Conservation (phyloP, 2,113 vertebrate genomes). For the Zeus faber region DNA sequence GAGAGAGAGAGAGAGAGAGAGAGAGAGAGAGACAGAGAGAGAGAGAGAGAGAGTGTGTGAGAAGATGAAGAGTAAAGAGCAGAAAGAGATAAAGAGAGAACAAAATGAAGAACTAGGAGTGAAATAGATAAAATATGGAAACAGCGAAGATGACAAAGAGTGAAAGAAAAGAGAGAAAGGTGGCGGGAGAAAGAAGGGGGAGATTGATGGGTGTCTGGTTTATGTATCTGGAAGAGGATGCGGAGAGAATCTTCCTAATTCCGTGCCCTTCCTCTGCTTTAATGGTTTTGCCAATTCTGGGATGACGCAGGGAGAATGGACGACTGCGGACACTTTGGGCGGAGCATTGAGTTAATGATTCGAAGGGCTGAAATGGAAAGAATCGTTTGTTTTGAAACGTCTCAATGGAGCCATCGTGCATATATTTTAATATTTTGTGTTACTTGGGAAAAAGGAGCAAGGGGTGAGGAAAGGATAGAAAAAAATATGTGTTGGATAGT, state of each 20-base stretch:
- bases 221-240: slow-evolving; percentile 52
- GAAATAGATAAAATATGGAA: slow-evolving; percentile 19
- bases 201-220: slow-evolving; percentile 56
- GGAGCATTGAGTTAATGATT: too few species aligned
- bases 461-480: too few species aligned
- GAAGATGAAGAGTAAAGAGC: background rate
- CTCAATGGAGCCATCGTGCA: too few species aligned
- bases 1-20: slow-evolving; percentile 2
- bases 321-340: too few species aligned
- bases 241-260: slow-evolving; percentile 55
- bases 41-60: slow-evolving; percentile 23
- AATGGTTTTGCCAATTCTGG: slow-evolving; percentile 60
- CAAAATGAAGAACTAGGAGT: slow-evolving; percentile 21
- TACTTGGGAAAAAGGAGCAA: too few species aligned
- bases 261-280: slow-evolving; percentile 58
- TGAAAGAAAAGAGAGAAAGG: slow-evolving; percentile 15
- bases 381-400: too few species aligned
- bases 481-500: too few species aligned
- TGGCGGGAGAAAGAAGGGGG: slow-evolving; percentile 37
- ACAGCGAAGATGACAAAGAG: background rate
- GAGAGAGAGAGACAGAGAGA: slow-evolving; percentile 28
- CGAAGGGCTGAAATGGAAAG: too few species aligned
- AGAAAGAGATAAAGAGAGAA: slow-evolving; percentile 18
- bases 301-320: too few species aligned
- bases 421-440: too few species aligned